Base-by-base conservation (phyloP, 2,113 vertebrate species). In the Saimiri boliviensis region DNA sequence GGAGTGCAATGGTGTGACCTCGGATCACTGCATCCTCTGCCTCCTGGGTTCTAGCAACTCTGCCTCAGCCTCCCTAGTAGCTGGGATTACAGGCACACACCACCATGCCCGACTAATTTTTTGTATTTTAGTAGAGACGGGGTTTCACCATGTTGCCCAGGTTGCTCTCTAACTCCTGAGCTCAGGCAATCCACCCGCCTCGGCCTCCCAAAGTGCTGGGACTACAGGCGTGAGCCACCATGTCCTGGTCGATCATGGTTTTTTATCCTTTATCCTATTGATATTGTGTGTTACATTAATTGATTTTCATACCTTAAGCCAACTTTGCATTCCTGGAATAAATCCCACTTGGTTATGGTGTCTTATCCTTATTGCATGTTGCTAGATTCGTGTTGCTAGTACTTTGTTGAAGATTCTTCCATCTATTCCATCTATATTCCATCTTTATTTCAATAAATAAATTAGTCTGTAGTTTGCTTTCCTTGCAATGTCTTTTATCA, bases 301-400 rank as follows among this genome's bases (percentile, higher is more conserved):
- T 89, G 63, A 95, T 83, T 86, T 91, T 94, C 35, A 32, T 60
- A n/a, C 90, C 84, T 71, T 89, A 94, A 94, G 45, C 68, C 60
- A 92, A 94, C 56, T 30, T 87, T 95, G 89, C 52, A 95, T 93
- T 95, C 76, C 91, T 92, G n/a, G 25, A 30, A 58, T 92, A 92
- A 91, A 94, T 73, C 37, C 54, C 10, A 79, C 35, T 81, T 68
- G 13, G 27, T 81, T 52, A 79, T n/a, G 73, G 45, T 27, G 5
- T 54, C 30, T 79, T 71, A 86, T 73, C 9, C 19, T 81, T 74
- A 89, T 54, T 74, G 37, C 77, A 60, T 89, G 35, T 79, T 70
- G 52, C 40, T 89, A 21, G 3, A 58, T 93, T 93, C 82, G 49
- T 32, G 84, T 87, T 95, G 85, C n/a, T 88, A 70, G 47, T 54